Conservation (phyloP, 2,797 vertebrate species). For the Sciurus vulgaris region DNA sequence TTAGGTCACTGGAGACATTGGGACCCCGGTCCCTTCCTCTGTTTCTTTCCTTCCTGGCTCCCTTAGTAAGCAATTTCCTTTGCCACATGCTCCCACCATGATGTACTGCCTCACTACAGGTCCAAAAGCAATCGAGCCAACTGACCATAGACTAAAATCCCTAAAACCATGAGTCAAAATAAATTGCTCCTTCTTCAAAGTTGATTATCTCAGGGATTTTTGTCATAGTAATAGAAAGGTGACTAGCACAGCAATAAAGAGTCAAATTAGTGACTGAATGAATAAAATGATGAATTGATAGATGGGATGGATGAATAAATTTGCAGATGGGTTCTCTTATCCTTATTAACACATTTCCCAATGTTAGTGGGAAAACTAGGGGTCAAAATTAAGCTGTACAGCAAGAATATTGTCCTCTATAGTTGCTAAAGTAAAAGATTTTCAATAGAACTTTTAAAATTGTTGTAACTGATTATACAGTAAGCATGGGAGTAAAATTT, state of each 20-base stretch:
- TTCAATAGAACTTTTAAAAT: slow-evolving; percentile 50
- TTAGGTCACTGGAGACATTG: background rate
- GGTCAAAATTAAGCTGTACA: background rate
- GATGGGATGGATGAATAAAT: background rate
- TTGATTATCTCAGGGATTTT: background rate
- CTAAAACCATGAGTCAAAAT: background rate
- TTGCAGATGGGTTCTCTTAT: background rate
- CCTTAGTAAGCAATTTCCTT: background rate
- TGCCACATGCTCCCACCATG: background rate
- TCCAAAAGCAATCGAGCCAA: background rate
- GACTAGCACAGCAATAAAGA: background rate
- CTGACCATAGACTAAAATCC: background rate
- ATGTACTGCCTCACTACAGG: background rate
- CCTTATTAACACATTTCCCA: background rate
- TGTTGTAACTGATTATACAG: slow-evolving; percentile 50
- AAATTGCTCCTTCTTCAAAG: background rate
- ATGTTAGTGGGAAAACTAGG: background rate
- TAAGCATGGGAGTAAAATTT: slow-evolving; percentile 60
- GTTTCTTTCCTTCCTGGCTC: background rate
- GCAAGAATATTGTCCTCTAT: background rate
- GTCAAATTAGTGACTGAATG: background rate
- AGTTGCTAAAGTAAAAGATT: slow-evolving; percentile 33
- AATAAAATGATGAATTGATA: background rate
- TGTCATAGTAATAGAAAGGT: background rate
- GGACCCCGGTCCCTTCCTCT: background rate